Evolutionary conservation across 2,888 invertebrate species (phyloP).

Genomic region (Eupithecia dodoneata): DNA sequence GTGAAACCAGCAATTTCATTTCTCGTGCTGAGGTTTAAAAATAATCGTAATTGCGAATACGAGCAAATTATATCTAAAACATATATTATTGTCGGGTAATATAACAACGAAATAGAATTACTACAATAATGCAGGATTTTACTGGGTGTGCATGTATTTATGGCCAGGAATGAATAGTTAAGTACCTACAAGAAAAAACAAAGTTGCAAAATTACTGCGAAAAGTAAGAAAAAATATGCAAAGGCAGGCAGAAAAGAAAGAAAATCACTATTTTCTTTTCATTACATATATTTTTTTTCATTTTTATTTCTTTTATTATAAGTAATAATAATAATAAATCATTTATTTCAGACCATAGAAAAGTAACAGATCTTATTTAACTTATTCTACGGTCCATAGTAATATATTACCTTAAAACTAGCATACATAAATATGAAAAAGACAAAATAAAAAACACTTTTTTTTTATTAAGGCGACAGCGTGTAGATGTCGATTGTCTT

Average conservation of each 20-base stretch:
- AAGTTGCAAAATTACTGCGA: background rate
- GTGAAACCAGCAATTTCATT: conserved; percentile 37
- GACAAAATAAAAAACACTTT: no score
- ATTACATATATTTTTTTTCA: no score
- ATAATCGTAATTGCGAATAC: conserved; percentile 25
- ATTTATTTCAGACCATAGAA: no score
- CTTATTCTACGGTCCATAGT: no score
- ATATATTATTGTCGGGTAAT: conserved; percentile 13
- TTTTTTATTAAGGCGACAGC: no score
- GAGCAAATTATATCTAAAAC: conserved; percentile 16
- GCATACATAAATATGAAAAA: no score
- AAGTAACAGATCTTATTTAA: no score
- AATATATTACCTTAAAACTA: no score
- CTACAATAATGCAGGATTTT: background rate
- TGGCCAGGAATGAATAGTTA: no score
- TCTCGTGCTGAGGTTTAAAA: conserved; percentile 23
- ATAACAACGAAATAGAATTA: background rate
- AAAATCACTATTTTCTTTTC: no score
- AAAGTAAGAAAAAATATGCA: background rate
- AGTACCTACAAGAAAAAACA: background rate
- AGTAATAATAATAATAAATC: no score
- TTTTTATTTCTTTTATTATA: background rate
- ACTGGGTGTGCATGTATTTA: background rate
- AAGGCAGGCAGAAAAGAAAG: background rate
- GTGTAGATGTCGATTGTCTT: no score